A percentile compares a stretch with the other conserved stretches of the same genome.
These are phyloP conservation scores for Bemisia tabaci DNA, from an alignment of 1,140 invertebrate genomes.

Conservation along the genomic window DNA sequence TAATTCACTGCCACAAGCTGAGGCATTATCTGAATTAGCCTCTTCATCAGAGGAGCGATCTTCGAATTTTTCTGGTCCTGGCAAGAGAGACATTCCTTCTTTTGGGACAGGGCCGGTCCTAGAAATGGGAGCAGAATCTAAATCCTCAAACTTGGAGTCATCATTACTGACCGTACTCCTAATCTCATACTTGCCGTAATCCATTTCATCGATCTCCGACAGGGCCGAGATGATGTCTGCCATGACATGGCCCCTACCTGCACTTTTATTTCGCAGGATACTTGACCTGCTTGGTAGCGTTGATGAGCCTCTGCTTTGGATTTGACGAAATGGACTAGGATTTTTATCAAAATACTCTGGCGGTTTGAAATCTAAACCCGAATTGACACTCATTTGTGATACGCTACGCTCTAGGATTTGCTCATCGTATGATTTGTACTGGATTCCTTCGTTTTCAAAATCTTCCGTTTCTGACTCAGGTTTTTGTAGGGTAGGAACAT, in stretches of 20 bases:
- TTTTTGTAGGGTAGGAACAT: not conserved
- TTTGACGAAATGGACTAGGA: not conserved
- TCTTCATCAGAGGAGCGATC: not conserved
- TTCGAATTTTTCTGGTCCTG: not conserved
- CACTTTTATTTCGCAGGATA: not conserved
- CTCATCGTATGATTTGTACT: not conserved
- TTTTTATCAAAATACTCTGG: not conserved
- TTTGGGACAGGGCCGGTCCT: too few relatives aligned
- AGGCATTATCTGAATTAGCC: not conserved
- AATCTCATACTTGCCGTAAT: not conserved
- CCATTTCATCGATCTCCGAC: not conserved
- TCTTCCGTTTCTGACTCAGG: not conserved
- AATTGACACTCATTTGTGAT: not conserved
- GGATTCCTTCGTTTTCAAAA: not conserved
- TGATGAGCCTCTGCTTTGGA: too few relatives aligned
- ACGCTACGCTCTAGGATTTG: not conserved
- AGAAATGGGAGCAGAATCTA: too few relatives aligned
- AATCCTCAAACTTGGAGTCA: too few relatives aligned
- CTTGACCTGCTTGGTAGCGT: not conserved
- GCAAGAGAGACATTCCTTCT: too few relatives aligned
- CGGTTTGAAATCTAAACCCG: not conserved
- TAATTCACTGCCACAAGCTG: not conserved
- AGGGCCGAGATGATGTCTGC: not conserved
- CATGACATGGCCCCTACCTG: not conserved
- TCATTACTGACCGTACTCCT: too few relatives aligned